Base-by-base conservation (phyloP, 2,797 vertebrate genomes). In the Gallinago stenura region DNA sequence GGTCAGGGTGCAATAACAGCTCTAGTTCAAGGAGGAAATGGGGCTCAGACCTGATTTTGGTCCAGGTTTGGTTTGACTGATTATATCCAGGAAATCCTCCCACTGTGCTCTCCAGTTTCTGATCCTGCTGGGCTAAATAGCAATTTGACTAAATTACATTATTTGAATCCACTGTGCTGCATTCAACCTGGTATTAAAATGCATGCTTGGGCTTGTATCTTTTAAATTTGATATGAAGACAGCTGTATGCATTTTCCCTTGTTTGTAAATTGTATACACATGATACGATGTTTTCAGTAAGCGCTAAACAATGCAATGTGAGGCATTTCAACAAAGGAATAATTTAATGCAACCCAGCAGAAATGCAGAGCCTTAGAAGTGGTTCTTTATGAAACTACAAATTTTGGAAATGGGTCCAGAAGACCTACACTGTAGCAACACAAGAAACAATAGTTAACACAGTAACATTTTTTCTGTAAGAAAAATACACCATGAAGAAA, bases 301-400 rank as follows among this genome's bases (percentile, higher is more conserved):
- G 93, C 57, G 2, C 96, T 97, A 97, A 98, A 95, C 95, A 95
- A 97, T 96, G 91, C 97, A 97, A 95, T 97, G 96, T 97, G 97
- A 94, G 94, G 87, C 80, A 75, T 96, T 96, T 97, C 96, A 97
- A 93, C 96, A 93, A 96, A 96, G 87, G 87, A 96, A 91, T 97
- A 93, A 94, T 94, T 97, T 96, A 97, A 97, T 87, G 96, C 96
- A 98, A 96, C 95, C 97, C 97, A 95, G 95, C 96, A 82, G 96
- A 96, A 95, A 97, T 80, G 94, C 93, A 97, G 95, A 97, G 97
- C 87, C 91, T 91, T 97, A 97, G 96, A 93, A 97, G 96, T 96
- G 96, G 87, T 87, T 97, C 95, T 95, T 97, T 91, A 96, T 95
- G 96, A 95, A 97, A 96, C 96, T 97, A 95, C 79, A 84, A 75